Base-by-base conservation (phyloP, 1,140 invertebrate species). In the Aphaenogaster floridana region DNA sequence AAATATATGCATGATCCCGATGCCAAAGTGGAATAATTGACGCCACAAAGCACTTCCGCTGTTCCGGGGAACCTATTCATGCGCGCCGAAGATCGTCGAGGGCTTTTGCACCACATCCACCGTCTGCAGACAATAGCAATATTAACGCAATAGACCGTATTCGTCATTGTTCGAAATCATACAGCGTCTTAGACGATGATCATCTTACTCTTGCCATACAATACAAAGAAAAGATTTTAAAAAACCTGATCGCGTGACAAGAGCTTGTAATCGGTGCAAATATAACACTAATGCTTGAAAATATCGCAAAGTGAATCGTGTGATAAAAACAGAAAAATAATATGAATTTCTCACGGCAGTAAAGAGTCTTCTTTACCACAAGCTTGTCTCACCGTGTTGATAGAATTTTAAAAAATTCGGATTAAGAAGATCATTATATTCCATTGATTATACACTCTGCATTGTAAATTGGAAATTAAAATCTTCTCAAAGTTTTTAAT, bases 11-110 rank as follows among this genome's bases (percentile, higher is more conserved):
- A 80, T 59, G 71, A 28, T 39, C 76, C 68, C 85, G 72, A 91
- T 88, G 81, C 85, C 54, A 39, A 88, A 85, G 89, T 83, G 85
- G 87, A 91, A 89, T 93, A 93, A 92, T 93, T 92, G 88, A 89
- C 84, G 80, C 83, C 88, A 91, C 90, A 93, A 93, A 91, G 88
- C 88, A 87, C 86, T 91, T 93, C 86, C 90, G 86, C 59, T 90
- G 76, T 63, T 77, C 89, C 57, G 59, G 80, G 57, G 80, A 72
- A 80, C 45, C 88, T 86, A 92, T 92, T 93, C 92, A 90, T 63
- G 86, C 74, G 76, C 50, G 45, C 90, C 86, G 86, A 92, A 92
- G 87, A 86, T 87, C 64, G 74, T 86, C 68, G 77, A 91, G 84
- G 85, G 80, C 63, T 86, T 86, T 89, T 88, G 68, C 87, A 79